Base-by-base conservation (phyloP, 2,113 vertebrate species). In the Pterocles burchelli region DNA sequence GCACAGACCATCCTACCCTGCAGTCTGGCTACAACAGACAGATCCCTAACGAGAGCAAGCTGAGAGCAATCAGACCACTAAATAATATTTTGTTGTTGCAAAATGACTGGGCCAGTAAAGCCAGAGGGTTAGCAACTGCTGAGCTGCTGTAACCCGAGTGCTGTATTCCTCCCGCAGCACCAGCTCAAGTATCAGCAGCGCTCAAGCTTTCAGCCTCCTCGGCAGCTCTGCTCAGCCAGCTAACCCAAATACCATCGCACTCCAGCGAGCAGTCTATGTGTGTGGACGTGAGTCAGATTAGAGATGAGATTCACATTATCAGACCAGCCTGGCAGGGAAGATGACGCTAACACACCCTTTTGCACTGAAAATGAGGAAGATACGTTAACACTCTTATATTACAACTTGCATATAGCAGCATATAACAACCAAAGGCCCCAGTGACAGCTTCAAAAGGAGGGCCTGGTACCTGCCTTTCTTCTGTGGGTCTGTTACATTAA, bases 241-340 rank as follows among this genome's bases (percentile, higher is more conserved):
- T 57, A 80, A 71, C 59, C 38, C 91, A 74, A 81, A 88, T 25
- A 41, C 34, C 76, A 74, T 10, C 51, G 61, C 33, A 43, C 59
- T 73, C 52, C 72, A 77, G 71, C 0, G 5, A 72, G 79, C 6
- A 4, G 57, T 57, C 63, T 38, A 6, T 29, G 68, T 9, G 5
- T 17, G 51, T 38, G 68, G 79, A 55, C 67, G 31, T 1, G 26
- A 86, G 65, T 58, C 78, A 63, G 41, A 45, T 17, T 34, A 76
- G 75, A 94, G 79, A 54, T 0, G 0, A 79, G 48, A 70, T 58
- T 45, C 51, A 16, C 4, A 9, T 0, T 0, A 1, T 71, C 79
- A 55, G 67, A 67, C 5, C 31, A 77, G 9, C 9, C 43, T 77
- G 70, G 43, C 43, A 63, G 55, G 43, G 59, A 70, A 66, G 59